phyloP scores from a whole-genome alignment of 2,113 vertebrate species.

The Stomatorhinus ivindoensis region DNA sequence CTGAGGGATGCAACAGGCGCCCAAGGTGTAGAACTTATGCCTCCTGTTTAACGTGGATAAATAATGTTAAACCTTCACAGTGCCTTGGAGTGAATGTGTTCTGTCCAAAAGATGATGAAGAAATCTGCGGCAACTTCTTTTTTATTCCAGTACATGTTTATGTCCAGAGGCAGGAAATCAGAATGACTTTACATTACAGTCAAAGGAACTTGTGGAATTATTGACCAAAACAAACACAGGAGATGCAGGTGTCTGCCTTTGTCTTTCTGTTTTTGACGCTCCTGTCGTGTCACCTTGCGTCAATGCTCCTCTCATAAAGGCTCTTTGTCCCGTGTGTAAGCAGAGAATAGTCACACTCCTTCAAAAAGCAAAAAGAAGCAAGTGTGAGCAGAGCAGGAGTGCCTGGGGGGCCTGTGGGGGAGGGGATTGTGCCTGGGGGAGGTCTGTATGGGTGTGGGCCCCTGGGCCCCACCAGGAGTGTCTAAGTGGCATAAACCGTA shows the following conservation, averaged over 20 bases:
- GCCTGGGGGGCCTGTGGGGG: neutral
- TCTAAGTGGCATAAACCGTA: neutral
- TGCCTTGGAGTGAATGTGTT: neutral
- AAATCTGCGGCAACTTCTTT: neutral
- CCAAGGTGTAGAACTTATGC: neutral
- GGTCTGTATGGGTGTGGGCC: neutral
- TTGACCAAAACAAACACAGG: neutral
- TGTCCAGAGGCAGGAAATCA: neutral
- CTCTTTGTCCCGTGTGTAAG: neutral
- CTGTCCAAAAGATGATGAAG: neutral
- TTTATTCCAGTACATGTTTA: neutral
- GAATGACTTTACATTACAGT: neutral
- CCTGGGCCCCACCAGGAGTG: neutral
- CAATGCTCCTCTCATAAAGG: neutral
- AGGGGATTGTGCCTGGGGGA: neutral
- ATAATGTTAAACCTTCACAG: neutral
- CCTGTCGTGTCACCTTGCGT: neutral
- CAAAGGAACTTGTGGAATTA: neutral
- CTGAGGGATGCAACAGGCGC: neutral
- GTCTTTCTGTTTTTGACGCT: neutral
- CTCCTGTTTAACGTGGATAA: neutral
- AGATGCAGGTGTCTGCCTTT: neutral
- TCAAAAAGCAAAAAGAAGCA: constrained; percentile 3
- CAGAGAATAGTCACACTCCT: neutral
- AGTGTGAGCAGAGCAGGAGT: neutral